These are phyloP conservation scores for Netelia fuscicornis DNA, from an alignment of 2,888 invertebrate species.

Conservation along the genomic window DNA sequence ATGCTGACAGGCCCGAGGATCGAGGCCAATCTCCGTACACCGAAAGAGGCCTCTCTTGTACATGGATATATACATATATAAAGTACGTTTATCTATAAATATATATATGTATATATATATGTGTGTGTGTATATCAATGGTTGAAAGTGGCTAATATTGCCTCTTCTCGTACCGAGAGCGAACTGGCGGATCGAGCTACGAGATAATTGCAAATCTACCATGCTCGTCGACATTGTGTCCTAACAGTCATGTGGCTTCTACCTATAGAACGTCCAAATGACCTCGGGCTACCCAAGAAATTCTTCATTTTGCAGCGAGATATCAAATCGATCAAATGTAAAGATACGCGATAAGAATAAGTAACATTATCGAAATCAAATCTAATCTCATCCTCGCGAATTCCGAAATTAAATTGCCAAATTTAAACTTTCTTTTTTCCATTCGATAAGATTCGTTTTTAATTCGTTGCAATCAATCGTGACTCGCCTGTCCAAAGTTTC, in stretches of 20 bases:
- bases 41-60: constrained; percentile 19
- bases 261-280: constrained; percentile 43
- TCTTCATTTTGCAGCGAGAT: constrained; percentile 29
- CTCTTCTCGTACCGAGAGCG: constrained; percentile 34
- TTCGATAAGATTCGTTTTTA: not conserved
- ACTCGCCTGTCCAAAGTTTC: not conserved
- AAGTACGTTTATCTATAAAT: not conserved
- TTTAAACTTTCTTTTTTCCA: not conserved
- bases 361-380: constrained; percentile 2
- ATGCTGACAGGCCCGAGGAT: constrained; percentile 62
- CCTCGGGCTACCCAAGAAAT: constrained; percentile 32
- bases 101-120: constrained; percentile 12
- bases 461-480: not conserved
- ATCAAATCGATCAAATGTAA: constrained; percentile 10
- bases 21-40: constrained; percentile 60
- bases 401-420: not conserved
- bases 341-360: constrained; percentile 26
- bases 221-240: constrained; percentile 52
- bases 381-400: not conserved
- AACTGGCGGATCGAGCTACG: constrained; percentile 49
- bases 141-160: constrained; percentile 64
- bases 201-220: constrained; percentile 59
- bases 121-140: constrained; percentile 5
- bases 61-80: constrained; percentile 19
- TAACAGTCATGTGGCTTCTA: constrained; percentile 50